Evolutionary conservation across 30 jellyfish, hydroid and myxozoan genomes (phyloP), one percentile per base, ranked within the genome.

Genomic region (Hydra vulgaris): DNA sequence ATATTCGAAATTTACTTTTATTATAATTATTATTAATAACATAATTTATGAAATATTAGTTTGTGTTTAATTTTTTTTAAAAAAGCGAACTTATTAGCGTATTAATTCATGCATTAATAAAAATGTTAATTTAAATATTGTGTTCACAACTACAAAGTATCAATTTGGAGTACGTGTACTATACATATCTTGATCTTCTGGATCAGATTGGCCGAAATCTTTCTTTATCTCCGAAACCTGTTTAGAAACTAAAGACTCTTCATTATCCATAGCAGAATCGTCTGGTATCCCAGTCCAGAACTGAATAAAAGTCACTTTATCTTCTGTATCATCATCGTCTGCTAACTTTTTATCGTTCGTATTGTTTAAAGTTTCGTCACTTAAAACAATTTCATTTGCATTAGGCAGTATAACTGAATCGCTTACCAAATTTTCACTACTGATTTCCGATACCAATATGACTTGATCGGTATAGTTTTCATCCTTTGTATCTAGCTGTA

Each of bases 131-230:
- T n/a, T n/a, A n/a, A n/a, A n/a, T n/a, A n/a, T n/a, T n/a, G n/a
- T n/a, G n/a, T n/a, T n/a, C n/a, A n/a, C n/a, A n/a, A n/a, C n/a
- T n/a, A n/a, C n/a, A n/a, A n/a, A n/a, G 61, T 5, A 40, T 40
- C 61, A 40, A 40, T 40, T 40, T 40, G 61, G 61, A 3, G 85
- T 61, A 61, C 87, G 27, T 66, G 83, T 80, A 26, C 75, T 24
- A 54, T 80, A 80, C 87, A 80, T 80, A 70, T 80, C 87, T 12
- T 26, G 26, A 71, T 80, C 87, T 21, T 25, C 85, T 17, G 87
- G 85, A 21, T 80, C 84, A 24, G 87, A 80, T 66, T 80, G 87
- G 25, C 87, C 87, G 16, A 21, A 0, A 80, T 80, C 87, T 23
- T 83, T 83, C 72, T 80, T 76, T 40, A 26, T 61, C 24, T 15